phyloP scores from a whole-genome alignment of 92 coral and sea anemone genomes.

The Paragorgia papillata region DNA sequence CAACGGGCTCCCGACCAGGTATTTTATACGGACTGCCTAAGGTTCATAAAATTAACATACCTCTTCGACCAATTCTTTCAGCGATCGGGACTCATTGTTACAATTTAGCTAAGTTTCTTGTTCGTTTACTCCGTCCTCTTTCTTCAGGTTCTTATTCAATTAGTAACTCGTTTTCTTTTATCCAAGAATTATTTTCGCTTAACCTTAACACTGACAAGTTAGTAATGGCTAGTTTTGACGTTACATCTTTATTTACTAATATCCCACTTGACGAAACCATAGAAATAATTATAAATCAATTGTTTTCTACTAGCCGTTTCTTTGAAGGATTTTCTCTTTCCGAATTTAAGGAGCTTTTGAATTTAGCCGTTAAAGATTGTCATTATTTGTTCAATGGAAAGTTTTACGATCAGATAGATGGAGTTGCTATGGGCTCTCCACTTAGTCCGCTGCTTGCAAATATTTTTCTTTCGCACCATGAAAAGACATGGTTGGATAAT shows the following conservation, averaged over 20 bases:
- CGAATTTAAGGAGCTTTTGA: neutral
- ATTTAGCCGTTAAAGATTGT: slow-evolving; percentile 1
- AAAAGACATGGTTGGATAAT: too few species aligned
- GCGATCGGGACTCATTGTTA: neutral
- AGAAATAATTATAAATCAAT: neutral
- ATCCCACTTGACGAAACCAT: slow-evolving; percentile 11
- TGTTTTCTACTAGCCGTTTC: neutral
- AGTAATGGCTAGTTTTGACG: too few species aligned
- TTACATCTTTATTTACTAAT: slow-evolving; percentile 5
- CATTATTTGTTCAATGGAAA: slow-evolving; percentile 1
- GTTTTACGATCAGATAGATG: neutral
- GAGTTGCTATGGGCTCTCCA: slow-evolving; percentile 5
- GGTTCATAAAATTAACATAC: slow-evolving; percentile 7
- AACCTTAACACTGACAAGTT: neutral
- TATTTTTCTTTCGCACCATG: too few species aligned
- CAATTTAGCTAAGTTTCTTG: slow-evolving; percentile 3
- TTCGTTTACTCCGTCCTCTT: neutral
- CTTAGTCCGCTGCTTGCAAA: neutral
- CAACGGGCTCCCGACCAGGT: slow-evolving; percentile 11
- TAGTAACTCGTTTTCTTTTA: neutral
- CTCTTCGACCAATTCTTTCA: neutral
- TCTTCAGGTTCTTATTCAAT: neutral
- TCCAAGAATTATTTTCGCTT: too few species aligned
- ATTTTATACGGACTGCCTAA: slow-evolving; percentile 22
- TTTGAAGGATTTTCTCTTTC: neutral